phyloP scores from a whole-genome alignment of 2,888 invertebrate genomes.

The Sesia apiformis region DNA sequence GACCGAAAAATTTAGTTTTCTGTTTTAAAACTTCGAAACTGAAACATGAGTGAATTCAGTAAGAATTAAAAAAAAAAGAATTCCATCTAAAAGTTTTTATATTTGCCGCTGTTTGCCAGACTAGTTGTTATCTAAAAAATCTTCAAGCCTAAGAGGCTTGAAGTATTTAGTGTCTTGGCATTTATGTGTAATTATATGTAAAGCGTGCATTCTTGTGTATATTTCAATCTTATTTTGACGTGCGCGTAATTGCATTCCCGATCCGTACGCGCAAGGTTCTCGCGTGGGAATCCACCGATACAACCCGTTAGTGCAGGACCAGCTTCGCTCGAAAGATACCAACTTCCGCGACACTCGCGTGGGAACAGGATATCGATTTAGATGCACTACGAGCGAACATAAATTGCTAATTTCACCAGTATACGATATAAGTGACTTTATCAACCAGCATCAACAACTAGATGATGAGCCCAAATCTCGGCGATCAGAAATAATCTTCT shows the following conservation, averaged over 20 bases:
- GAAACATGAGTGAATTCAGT: too few relatives aligned
- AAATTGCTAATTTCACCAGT: not conserved
- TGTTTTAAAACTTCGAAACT: too few relatives aligned
- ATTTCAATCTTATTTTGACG: conserved; percentile 11
- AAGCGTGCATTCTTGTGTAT: not conserved
- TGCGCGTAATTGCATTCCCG: conserved; percentile 15
- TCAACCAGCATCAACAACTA: too few relatives aligned
- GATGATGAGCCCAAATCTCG: too few relatives aligned
- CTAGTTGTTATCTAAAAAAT: too few relatives aligned
- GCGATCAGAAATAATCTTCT: too few relatives aligned
- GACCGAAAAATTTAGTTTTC: too few relatives aligned
- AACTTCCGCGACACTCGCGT: conserved; percentile 38
- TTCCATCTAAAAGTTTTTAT: too few relatives aligned
- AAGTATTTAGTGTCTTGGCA: too few relatives aligned
- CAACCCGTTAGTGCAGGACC: conserved; percentile 6
- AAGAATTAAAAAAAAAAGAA: too few relatives aligned
- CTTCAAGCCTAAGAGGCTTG: too few relatives aligned
- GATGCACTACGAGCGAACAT: conserved; percentile 1
- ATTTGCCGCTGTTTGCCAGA: too few relatives aligned
- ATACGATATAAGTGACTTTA: not conserved
- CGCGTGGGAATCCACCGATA: conserved; percentile 17
- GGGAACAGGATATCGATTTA: conserved; percentile 31
- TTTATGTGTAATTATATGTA: not conserved
- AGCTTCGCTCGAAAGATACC: conserved; percentile 28
- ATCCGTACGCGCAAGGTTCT: conserved; percentile 2